phyloP scores from a whole-genome alignment of 2,113 vertebrate species.

The Mastomys coucha region DNA sequence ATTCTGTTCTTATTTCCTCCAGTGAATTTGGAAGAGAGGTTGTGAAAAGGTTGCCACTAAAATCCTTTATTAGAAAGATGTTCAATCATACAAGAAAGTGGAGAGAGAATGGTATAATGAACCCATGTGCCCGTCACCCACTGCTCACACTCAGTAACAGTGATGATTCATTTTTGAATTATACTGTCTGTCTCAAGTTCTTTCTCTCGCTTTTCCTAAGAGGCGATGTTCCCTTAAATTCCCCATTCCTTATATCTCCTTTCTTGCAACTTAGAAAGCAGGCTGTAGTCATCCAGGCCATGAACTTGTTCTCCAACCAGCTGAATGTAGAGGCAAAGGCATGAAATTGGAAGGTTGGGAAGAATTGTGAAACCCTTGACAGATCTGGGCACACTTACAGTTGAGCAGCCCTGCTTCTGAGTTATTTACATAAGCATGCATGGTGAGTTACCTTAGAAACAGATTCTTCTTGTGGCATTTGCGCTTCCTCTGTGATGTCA shows the following conservation, averaged over 20 bases:
- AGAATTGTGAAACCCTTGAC: not conserved
- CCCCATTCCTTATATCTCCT: constrained; percentile 22
- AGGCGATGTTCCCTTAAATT: constrained; percentile 36
- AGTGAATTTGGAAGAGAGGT: not conserved
- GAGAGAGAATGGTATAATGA: constrained; percentile 33
- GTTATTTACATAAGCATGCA: constrained; percentile 65
- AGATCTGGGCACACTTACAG: constrained; percentile 34
- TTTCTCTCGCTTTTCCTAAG: constrained; percentile 13
- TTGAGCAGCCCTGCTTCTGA: constrained; percentile 50
- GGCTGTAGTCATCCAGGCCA: not conserved
- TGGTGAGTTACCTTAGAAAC: constrained; percentile 71
- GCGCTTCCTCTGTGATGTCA: constrained; percentile 61
- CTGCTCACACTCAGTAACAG: constrained; percentile 13
- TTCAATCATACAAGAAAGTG: constrained; percentile 20
- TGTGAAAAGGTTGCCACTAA: constrained; percentile 25
- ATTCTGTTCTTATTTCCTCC: constrained; percentile 44
- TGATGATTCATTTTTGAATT: constrained; percentile 62
- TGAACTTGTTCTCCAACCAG: constrained; percentile 4
- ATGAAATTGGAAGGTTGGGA: not conserved
- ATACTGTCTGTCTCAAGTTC: constrained; percentile 50
- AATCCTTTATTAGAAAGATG: not conserved
- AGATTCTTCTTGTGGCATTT: constrained; percentile 69
- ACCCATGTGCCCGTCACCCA: not conserved
- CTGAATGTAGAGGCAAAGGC: not conserved
- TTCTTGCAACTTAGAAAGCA: not conserved